These are phyloP conservation scores for Melinopterus prodromus DNA, from an alignment of 2,888 invertebrate species.

Conservation along the genomic window DNA sequence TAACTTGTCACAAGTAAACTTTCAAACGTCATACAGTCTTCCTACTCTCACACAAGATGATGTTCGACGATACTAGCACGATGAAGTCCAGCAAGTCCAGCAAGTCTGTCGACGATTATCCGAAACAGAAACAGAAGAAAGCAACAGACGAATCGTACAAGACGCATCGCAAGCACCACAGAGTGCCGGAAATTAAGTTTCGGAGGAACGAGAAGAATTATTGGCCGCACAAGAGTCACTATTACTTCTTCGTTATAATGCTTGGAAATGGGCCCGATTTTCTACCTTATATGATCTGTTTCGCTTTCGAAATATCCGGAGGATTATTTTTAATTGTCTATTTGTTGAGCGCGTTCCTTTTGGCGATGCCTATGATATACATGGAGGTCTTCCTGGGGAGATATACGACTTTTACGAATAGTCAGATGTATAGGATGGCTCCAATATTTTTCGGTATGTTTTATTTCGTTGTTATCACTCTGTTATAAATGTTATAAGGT, in stretches of 20 bases:
- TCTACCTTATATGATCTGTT: constrained; percentile 37
- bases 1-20: too few species aligned
- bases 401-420: constrained; percentile 44
- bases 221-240: constrained; percentile 39
- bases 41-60: too few species aligned
- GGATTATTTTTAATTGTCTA: constrained; percentile 39
- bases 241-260: constrained; percentile 38
- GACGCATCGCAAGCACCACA: neutral
- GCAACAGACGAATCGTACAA: constrained; percentile 22
- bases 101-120: constrained; percentile 19
- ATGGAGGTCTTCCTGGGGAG: constrained; percentile 46
- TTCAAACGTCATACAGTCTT: too few species aligned
- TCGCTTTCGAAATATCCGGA: constrained; percentile 41
- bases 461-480: too few species aligned
- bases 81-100: neutral
- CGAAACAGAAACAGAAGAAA: constrained; percentile 19
- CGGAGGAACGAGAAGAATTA: constrained; percentile 35
- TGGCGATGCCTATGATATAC: constrained; percentile 45
- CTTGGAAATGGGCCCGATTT: constrained; percentile 41
- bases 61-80: too few species aligned
- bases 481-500: too few species aligned
- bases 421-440: constrained; percentile 47
- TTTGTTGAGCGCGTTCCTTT: constrained; percentile 37
- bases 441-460: constrained; percentile 45
- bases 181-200: constrained; percentile 24